These are phyloP conservation scores for Drosophila tanythrix DNA, from an alignment of 2,888 invertebrate genomes.

Conservation along the genomic window DNA sequence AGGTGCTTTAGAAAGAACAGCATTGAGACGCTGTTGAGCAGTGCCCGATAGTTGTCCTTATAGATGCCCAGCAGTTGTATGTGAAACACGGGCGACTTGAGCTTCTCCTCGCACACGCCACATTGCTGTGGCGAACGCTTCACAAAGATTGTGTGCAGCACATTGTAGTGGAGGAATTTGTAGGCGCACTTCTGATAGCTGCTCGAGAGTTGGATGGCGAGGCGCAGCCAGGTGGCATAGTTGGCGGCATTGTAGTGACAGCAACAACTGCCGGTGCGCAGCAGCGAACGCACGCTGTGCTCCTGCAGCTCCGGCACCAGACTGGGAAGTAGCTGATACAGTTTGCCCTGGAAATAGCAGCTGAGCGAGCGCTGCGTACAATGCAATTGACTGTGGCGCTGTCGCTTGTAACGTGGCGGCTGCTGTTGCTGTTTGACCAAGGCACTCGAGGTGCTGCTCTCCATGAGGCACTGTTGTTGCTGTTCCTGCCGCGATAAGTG, in stretches of 20 bases:
- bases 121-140: constrained; percentile 62
- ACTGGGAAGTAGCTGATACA: constrained; percentile 74
- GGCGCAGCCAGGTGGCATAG: constrained; percentile 70
- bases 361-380: constrained; percentile 69
- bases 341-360: constrained; percentile 82
- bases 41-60: constrained; percentile 52
- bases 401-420: constrained; percentile 49
- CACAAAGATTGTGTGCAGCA: constrained; percentile 79
- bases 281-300: constrained; percentile 75
- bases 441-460: constrained; percentile 59
- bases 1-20: constrained; percentile 82
- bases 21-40: constrained; percentile 57
- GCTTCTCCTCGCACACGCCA: constrained; percentile 78
- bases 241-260: constrained; percentile 81
- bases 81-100: constrained; percentile 80
- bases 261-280: constrained; percentile 82
- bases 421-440: constrained; percentile 48
- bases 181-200: constrained; percentile 80
- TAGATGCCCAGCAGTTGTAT: constrained; percentile 73
- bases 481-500: constrained; percentile 75
- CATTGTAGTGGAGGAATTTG: constrained; percentile 79
- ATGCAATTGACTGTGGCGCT: constrained; percentile 70
- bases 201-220: constrained; percentile 60
- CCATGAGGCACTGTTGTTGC: constrained; percentile 54
- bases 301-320: constrained; percentile 73